Percentiles rank a stretch among this genome's conserved stretches.
phyloP scores from a whole-genome alignment of 2,113 vertebrate species.

The Cinclus mexicanus region DNA sequence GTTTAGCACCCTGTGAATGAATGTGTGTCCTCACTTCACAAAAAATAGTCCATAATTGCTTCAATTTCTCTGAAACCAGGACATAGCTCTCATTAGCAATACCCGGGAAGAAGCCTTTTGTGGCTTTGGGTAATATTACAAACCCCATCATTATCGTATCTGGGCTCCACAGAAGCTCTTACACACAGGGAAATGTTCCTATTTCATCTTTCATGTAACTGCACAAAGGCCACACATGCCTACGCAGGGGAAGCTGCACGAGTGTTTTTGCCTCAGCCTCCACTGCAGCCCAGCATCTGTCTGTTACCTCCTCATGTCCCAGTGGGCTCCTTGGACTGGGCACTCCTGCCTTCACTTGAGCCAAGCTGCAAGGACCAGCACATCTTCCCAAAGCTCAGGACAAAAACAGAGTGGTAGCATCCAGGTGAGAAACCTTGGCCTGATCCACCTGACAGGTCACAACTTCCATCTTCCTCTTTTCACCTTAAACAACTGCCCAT shows the following conservation, averaged over 20 bases:
- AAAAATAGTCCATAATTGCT: background rate
- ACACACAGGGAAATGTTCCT: background rate
- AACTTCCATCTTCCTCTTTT: background rate
- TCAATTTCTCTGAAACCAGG: background rate
- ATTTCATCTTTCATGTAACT: background rate
- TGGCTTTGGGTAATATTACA: background rate
- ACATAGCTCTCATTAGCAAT: background rate
- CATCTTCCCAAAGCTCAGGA: background rate
- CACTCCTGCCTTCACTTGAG: background rate
- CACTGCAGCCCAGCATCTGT: rapidly evolving
- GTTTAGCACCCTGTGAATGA: background rate
- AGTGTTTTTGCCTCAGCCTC: background rate
- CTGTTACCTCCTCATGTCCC: background rate
- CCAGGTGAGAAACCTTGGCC: background rate
- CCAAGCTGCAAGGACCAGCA: background rate
- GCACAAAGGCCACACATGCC: background rate
- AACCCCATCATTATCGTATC: background rate
- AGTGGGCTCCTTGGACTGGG: background rate
- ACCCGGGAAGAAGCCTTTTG: background rate
- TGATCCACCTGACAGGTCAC: background rate
- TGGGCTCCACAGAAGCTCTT: background rate
- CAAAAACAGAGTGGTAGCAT: background rate
- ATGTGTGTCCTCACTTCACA: background rate
- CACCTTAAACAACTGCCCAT: background rate
- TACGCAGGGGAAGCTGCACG: rapidly evolving